Percentiles rank a stretch among this genome's conserved stretches.
Conservation (phyloP, 2,797 vertebrate species). For the Pangasius sanitwongsei region DNA sequence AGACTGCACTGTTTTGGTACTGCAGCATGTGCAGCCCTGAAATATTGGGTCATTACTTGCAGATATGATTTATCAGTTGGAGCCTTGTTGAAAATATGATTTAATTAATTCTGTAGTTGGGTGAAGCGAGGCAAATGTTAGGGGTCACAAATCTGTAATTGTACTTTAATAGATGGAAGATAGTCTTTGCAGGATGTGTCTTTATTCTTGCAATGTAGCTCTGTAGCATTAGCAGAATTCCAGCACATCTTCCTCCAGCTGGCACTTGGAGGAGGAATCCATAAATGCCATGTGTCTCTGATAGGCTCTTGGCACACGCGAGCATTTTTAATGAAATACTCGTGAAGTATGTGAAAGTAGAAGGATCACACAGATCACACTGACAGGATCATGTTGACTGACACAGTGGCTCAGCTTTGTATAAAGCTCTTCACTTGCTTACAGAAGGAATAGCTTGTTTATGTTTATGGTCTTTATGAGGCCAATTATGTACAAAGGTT, state of each 20-base stretch:
- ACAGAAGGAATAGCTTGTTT: constrained; percentile 16
- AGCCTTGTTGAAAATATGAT: not conserved
- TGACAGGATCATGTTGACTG: constrained; percentile 2
- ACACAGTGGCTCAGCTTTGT: constrained; percentile 19
- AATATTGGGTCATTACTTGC: not conserved
- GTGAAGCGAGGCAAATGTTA: not conserved
- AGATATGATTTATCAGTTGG: not conserved
- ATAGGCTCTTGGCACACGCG: constrained; percentile 34
- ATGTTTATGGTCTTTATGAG: not conserved
- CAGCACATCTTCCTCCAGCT: constrained; percentile 4
- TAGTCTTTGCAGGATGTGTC: not conserved
- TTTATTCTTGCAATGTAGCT: not conserved
- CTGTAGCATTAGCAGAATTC: constrained; percentile 1
- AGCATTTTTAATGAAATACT: constrained; percentile 43
- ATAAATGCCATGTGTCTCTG: constrained; percentile 41
- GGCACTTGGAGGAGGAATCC: constrained; percentile 3
- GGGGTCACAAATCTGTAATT: not conserved
- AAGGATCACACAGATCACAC: constrained; percentile 28
- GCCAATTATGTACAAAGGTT: not conserved
- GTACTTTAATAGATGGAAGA: not conserved
- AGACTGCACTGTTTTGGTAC: constrained; percentile 14
- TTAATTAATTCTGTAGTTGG: not conserved
- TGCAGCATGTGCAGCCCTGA: not conserved
- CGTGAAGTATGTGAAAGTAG: constrained; percentile 19
- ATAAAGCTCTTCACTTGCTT: constrained; percentile 21